A percentile compares a stretch with the other conserved stretches of the same genome.
Evolutionary conservation across 2,888 invertebrate genomes (phyloP).

Genomic region (Synanthedon vespiformis): DNA sequence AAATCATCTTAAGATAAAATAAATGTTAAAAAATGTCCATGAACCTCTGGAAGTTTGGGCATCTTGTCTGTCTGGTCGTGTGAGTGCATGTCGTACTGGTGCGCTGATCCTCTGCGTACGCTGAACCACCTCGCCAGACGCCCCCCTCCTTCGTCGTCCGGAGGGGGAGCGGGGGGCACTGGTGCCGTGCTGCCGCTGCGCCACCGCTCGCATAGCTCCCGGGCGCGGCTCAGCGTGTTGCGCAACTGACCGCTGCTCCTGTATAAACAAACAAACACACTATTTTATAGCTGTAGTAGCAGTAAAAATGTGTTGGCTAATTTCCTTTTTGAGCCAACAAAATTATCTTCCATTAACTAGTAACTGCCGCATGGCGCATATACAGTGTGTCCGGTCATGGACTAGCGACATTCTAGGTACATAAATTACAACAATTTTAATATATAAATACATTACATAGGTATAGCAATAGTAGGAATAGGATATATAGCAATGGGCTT

Average conservation of each 20-base stretch:
- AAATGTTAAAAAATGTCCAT: conserved; percentile 5
- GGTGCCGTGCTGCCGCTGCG: conserved; percentile 59
- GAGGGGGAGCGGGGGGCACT: conserved; percentile 51
- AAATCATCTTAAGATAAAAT: too few species aligned
- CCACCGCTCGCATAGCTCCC: conserved; percentile 87
- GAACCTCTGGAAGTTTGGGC: conserved; percentile 86
- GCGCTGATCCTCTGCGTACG: conserved; percentile 83
- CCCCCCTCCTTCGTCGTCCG: conserved; percentile 76
- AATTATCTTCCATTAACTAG: too few species aligned
- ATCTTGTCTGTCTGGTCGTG: conserved; percentile 71
- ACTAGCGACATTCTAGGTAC: too few species aligned
- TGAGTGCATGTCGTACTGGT: conserved; percentile 80
- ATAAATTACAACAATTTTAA: too few species aligned
- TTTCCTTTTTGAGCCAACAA: too few species aligned
- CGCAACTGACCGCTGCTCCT: conserved; percentile 83
- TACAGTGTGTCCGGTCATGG: too few species aligned
- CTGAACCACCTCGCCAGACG: conserved; percentile 91
- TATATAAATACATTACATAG: too few species aligned
- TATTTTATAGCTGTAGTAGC: too few species aligned
- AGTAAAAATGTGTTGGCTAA: too few species aligned
- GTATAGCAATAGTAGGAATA: too few species aligned
- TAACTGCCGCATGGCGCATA: too few species aligned
- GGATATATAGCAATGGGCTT: too few species aligned
- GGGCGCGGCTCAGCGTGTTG: conserved; percentile 84
- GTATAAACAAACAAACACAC: conserved; percentile 7